Conservation (phyloP, 2,113 vertebrate genomes). For the Pollachius pollachius region DNA sequence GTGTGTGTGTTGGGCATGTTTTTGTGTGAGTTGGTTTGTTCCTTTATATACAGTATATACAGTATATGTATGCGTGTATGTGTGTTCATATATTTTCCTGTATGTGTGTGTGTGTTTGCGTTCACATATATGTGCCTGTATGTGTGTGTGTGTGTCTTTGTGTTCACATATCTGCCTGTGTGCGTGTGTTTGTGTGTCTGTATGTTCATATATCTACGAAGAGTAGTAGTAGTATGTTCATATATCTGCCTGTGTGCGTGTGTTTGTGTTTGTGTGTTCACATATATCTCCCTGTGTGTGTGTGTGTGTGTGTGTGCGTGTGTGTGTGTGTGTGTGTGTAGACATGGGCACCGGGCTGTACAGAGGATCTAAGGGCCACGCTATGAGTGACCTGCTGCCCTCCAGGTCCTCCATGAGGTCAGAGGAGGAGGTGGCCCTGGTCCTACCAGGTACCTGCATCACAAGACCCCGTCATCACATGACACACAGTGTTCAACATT, state of each 20-base stretch:
- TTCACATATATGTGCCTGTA: neutral
- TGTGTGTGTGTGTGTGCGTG: conserved; percentile 27
- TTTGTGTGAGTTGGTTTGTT: too few species aligned
- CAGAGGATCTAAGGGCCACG: conserved; percentile 85
- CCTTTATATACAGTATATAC: too few species aligned
- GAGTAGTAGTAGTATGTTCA: too few species aligned
- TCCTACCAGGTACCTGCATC: too few species aligned
- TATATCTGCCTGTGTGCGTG: neutral
- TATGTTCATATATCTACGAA: conserved; percentile 14
- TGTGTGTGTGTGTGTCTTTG: neutral
- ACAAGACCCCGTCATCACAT: too few species aligned
- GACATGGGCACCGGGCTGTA: conserved; percentile 94
- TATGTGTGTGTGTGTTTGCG: neutral
- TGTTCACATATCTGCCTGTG: neutral
- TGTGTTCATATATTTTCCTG: neutral
- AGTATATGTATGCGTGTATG: neutral
- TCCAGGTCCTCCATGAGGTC: conserved; percentile 88
- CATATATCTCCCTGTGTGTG: conserved; percentile 13
- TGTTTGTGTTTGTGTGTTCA: conserved; percentile 4
- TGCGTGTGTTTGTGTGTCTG: conserved; percentile 5
- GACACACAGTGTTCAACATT: too few species aligned
- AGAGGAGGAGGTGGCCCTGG: conserved; percentile 68
- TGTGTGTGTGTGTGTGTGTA: conserved; percentile 41
- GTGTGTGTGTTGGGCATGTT: too few species aligned
- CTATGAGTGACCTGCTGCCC: conserved; percentile 92